Evolutionary conservation across 2,888 invertebrate genomes (phyloP).

Genomic region (Gastracanthus pulcherrimus): DNA sequence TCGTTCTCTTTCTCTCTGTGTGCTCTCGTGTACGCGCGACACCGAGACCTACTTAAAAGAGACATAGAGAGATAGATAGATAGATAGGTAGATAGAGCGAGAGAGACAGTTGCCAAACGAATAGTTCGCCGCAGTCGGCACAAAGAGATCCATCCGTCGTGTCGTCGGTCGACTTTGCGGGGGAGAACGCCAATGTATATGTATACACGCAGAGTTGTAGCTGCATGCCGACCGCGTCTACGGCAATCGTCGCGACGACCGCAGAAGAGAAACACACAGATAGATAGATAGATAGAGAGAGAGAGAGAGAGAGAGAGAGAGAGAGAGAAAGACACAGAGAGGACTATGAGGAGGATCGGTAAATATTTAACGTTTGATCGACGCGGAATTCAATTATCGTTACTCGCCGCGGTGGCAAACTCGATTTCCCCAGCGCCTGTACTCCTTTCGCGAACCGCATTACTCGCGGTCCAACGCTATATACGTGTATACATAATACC

Average conservation of each 20-base stretch:
- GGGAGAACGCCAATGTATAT: neutral
- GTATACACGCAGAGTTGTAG: neutral
- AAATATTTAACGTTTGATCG: slow-evolving; percentile 53
- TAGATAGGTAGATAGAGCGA: neutral
- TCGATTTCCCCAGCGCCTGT: slow-evolving; percentile 4
- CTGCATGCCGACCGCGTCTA: neutral
- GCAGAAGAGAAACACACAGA: no score
- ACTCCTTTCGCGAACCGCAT: neutral
- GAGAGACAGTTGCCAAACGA: neutral
- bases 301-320: no score
- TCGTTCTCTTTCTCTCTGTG: neutral
- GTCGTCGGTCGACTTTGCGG: slow-evolving; percentile 22
- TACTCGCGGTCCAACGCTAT: slow-evolving; percentile 12
- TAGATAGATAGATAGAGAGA: no score
- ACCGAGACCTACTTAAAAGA: slow-evolving; percentile 45
- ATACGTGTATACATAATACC: neutral
- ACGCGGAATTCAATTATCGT: slow-evolving; percentile 53
- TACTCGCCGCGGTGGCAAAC: slow-evolving; percentile 23
- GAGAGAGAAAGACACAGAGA: neutral
- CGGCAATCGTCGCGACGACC: no score
- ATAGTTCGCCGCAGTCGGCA: neutral
- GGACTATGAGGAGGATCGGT: neutral
- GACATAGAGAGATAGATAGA: no score
- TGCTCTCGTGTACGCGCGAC: neutral
- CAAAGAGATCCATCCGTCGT: slow-evolving; percentile 32